Evolutionary conservation across 2,113 vertebrate species (phyloP).

Genomic region (Athene cunicularia): DNA sequence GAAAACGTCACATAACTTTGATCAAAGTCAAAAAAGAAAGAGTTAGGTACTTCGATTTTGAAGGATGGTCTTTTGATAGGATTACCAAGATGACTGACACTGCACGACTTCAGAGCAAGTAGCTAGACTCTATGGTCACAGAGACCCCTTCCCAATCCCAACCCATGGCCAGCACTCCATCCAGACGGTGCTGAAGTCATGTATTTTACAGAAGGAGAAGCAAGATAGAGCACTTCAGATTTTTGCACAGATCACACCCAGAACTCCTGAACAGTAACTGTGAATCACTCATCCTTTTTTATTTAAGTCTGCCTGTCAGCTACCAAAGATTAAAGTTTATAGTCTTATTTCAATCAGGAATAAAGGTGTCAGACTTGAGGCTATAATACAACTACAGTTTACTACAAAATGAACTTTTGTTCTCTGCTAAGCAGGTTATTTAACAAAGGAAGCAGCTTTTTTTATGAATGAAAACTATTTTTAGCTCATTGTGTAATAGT

Average conservation of each 20-base stretch:
- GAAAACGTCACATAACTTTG: neutral
- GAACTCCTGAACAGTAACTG: neutral
- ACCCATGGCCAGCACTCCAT: rapidly evolving
- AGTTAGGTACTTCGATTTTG: neutral
- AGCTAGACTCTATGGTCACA: neutral
- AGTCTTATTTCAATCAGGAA: neutral
- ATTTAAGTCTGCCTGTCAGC: neutral
- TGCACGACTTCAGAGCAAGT: neutral
- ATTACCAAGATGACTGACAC: rapidly evolving
- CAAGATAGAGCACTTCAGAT: neutral
- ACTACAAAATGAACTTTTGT: constrained; percentile 34
- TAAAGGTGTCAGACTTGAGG: neutral
- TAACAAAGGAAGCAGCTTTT: constrained; percentile 50
- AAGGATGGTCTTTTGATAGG: neutral
- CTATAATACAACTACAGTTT: neutral
- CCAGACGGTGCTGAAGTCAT: neutral
- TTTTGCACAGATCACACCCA: neutral
- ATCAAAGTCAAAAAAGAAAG: neutral
- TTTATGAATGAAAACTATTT: constrained; percentile 65
- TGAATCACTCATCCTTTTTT: neutral
- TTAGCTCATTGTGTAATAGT: constrained; percentile 23
- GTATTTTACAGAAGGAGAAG: neutral
- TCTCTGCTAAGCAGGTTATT: constrained; percentile 26
- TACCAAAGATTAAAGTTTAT: neutral
- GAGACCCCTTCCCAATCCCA: neutral